A percentile compares a stretch with the other conserved stretches of the same genome.
Conservation (phyloP, 1,140 invertebrate species). For the Zaprionus camerounensis region DNA sequence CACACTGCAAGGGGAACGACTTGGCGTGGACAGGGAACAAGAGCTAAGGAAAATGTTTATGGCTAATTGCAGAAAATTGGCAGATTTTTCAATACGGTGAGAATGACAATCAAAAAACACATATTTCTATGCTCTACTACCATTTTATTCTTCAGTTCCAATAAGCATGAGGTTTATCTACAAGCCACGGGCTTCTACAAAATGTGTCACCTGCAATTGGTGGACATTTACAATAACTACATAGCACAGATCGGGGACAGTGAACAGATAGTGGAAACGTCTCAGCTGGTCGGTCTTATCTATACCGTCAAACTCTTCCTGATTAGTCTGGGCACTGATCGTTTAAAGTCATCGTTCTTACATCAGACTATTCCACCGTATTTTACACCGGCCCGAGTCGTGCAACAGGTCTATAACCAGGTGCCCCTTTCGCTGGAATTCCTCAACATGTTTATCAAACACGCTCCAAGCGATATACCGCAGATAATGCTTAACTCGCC, state of each 20-base stretch:
- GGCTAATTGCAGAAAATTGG: slow-evolving; percentile 74
- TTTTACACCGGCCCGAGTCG: slow-evolving; percentile 66
- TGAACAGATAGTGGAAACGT: slow-evolving; percentile 36
- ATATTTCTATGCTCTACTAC: neutral
- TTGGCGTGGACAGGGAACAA: slow-evolving; percentile 62
- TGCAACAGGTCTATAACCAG: slow-evolving; percentile 72
- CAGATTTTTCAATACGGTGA: slow-evolving; percentile 81
- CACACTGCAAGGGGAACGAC: slow-evolving; percentile 67
- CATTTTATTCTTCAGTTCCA: slow-evolving; percentile 46
- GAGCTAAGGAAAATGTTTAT: slow-evolving; percentile 65
- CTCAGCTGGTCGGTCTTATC: slow-evolving; percentile 69
- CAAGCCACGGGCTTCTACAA: slow-evolving; percentile 82
- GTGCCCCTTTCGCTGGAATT: slow-evolving; percentile 76
- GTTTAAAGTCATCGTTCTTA: slow-evolving; percentile 67
- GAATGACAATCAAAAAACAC: neutral
- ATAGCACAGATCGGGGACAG: slow-evolving; percentile 46
- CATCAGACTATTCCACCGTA: slow-evolving; percentile 70
- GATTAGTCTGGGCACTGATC: slow-evolving; percentile 71
- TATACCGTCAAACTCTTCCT: slow-evolving; percentile 78
- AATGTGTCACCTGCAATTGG: slow-evolving; percentile 77
- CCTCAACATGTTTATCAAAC: slow-evolving; percentile 80
- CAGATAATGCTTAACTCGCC: slow-evolving; percentile 77
- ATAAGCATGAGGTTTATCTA: slow-evolving; percentile 75
- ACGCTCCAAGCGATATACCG: slow-evolving; percentile 66
- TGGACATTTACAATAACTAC: slow-evolving; percentile 79